Percentiles rank a stretch among this genome's conserved stretches.
phyloP scores from a whole-genome alignment of 2,113 vertebrate species.

The Amphilophus citrinellus region DNA sequence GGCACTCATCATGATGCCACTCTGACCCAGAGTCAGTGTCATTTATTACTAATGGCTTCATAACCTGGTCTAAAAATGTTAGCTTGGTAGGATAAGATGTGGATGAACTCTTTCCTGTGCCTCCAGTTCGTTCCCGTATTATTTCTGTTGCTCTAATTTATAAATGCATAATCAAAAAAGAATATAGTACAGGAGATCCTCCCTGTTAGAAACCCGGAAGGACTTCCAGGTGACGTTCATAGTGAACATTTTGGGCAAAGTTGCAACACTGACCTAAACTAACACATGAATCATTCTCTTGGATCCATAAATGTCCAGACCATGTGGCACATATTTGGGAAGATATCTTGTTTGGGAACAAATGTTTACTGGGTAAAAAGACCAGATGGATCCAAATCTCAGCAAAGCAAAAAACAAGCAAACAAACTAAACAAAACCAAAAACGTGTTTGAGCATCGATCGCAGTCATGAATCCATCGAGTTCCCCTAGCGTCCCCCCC shows the following conservation, averaged over 20 bases:
- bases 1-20: neutral
- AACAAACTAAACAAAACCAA: neutral
- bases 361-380: conserved; percentile 7
- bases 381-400: conserved; percentile 1
- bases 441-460: neutral
- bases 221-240: neutral
- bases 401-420: neutral
- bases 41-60: neutral
- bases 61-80: neutral
- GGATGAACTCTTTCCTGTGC: neutral
- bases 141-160: neutral
- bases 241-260: neutral
- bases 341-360: neutral
- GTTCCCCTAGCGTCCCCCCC: neutral
- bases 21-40: neutral
- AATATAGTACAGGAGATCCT: rapidly evolving
- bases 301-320: neutral
- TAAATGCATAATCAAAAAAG: neutral
- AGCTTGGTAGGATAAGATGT: neutral
- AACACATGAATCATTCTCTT: neutral
- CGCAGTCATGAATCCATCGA: neutral
- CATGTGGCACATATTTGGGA: conserved; percentile 1
- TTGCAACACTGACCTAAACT: neutral
- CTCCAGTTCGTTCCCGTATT: neutral
- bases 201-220: neutral